These are phyloP conservation scores for Euura saliciscinereae DNA, from an alignment of 1,140 invertebrate genomes.

Conservation along the genomic window DNA sequence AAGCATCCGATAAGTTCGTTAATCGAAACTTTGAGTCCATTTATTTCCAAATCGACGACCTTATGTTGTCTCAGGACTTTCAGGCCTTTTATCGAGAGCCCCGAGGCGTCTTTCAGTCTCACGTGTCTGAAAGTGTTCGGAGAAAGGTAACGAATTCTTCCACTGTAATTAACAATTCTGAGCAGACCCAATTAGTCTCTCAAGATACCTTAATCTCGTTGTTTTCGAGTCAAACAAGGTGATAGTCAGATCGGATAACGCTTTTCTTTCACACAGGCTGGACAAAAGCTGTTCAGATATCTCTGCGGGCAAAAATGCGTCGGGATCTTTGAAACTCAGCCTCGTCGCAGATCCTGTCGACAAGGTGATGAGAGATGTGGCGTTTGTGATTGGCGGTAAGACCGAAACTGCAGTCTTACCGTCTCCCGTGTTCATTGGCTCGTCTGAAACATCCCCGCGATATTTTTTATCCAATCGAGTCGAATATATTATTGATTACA, in stretches of 20 bases:
- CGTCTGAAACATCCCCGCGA: conserved; percentile 25
- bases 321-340: conserved; percentile 67
- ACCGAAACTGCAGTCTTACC: conserved; percentile 26
- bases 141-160: no score
- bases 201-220: conserved; percentile 64
- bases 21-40: conserved; percentile 67
- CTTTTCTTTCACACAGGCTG: conserved; percentile 68
- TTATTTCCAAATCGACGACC: conserved; percentile 68
- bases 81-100: conserved; percentile 69
- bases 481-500: no score
- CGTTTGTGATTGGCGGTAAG: conserved; percentile 31
- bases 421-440: conserved; percentile 28
- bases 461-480: no score
- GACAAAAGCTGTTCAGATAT: conserved; percentile 72
- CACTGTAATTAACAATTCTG: no score
- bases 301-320: conserved; percentile 71
- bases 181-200: no score
- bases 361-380: conserved; percentile 35
- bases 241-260: conserved; percentile 69
- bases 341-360: conserved; percentile 45
- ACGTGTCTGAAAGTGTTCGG: conserved; percentile 51
- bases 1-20: conserved; percentile 74
- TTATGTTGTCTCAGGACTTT: conserved; percentile 72
- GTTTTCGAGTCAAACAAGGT: conserved; percentile 70
- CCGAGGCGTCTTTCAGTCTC: conserved; percentile 62